These are phyloP conservation scores for Neotragus pygmaeus DNA, from an alignment of 2,113 vertebrate genomes.

Conservation along the genomic window DNA sequence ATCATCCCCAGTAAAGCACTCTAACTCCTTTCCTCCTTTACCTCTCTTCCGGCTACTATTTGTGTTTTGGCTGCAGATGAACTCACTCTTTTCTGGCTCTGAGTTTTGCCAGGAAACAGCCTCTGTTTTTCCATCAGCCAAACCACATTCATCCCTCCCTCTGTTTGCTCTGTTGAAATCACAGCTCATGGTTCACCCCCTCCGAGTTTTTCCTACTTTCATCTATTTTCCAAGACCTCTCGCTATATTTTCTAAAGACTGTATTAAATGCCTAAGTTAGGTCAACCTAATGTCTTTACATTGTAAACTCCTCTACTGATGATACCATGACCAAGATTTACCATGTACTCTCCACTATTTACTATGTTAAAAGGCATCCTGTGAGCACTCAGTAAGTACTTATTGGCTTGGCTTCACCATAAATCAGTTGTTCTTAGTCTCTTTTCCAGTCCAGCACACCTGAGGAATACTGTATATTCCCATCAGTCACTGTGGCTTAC, in stretches of 20 bases:
- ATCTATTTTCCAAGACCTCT: slow-evolving; percentile 40
- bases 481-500: not conserved
- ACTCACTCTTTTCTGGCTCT: slow-evolving; percentile 42
- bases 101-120: slow-evolving; percentile 56
- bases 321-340: not conserved
- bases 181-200: slow-evolving; percentile 17
- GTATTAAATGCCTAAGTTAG: slow-evolving; percentile 30
- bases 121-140: slow-evolving; percentile 64
- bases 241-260: slow-evolving; percentile 32
- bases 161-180: slow-evolving; percentile 65
- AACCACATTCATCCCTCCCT: slow-evolving; percentile 53
- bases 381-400: not conserved
- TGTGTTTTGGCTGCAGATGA: slow-evolving; percentile 45
- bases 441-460: not conserved
- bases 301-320: slow-evolving; percentile 11
- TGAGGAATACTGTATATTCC: not conserved
- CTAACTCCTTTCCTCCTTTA: not conserved
- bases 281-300: slow-evolving; percentile 13
- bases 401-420: not conserved
- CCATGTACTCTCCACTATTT: not conserved
- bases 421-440: not conserved
- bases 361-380: not conserved
- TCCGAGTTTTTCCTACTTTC: slow-evolving; percentile 41
- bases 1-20: not conserved
- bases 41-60: slow-evolving; percentile 38